Percentiles rank a stretch among this genome's conserved stretches.
Evolutionary conservation across 2,888 invertebrate genomes (phyloP).

Genomic region (Tanytarsus gracilentus): DNA sequence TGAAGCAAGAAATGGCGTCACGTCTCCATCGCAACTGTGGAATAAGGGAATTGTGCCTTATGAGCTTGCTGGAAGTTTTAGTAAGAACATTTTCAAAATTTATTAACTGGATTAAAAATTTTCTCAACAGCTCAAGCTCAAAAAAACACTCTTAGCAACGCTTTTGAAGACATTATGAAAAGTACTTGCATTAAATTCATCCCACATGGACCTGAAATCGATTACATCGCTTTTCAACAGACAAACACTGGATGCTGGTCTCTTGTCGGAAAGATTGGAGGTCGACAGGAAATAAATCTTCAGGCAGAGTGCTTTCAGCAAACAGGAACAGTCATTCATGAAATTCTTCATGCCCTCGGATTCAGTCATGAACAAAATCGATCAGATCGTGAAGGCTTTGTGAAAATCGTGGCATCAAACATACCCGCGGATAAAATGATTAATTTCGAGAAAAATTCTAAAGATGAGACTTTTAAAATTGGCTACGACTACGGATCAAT

Average conservation of each 20-base stretch:
- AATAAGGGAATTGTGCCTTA: constrained; percentile 46
- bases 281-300: constrained; percentile 47
- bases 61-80: constrained; percentile 56
- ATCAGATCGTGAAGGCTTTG: constrained; percentile 57
- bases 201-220: constrained; percentile 47
- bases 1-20: not conserved
- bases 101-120: not conserved
- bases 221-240: constrained; percentile 56
- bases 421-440: constrained; percentile 38
- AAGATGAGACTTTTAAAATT: constrained; percentile 50
- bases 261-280: constrained; percentile 58
- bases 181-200: constrained; percentile 61
- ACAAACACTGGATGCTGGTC: constrained; percentile 65
- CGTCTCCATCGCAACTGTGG: constrained; percentile 45
- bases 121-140: not conserved
- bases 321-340: constrained; percentile 63
- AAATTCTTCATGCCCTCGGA: constrained; percentile 62
- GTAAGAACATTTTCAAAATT: constrained; percentile 32
- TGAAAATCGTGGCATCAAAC: constrained; percentile 53
- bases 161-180: constrained; percentile 61
- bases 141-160: constrained; percentile 48
- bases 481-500: constrained; percentile 60
- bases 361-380: constrained; percentile 71
- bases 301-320: constrained; percentile 56
- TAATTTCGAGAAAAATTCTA: constrained; percentile 57